Evolutionary conservation across 2,888 invertebrate species (phyloP).

Genomic region (Lasioglossum oenotherae): DNA sequence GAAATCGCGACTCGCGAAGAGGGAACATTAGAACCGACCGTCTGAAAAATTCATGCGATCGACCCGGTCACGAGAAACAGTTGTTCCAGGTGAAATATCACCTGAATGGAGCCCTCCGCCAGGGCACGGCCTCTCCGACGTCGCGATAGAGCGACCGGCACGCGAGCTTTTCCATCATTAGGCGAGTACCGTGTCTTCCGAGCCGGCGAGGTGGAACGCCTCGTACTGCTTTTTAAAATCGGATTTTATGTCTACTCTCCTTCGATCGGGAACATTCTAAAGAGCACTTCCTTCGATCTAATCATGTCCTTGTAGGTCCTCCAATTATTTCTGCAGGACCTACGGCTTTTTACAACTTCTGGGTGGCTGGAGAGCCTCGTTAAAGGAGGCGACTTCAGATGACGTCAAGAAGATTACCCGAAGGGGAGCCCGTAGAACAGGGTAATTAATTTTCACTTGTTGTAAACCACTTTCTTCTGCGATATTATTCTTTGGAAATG

Average conservation of each 20-base stretch:
- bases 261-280: neutral
- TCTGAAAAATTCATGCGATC: conserved; percentile 63
- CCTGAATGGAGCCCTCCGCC: neutral
- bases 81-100: conserved; percentile 57
- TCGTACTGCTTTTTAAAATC: neutral
- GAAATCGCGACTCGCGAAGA: neutral
- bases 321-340: neutral
- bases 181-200: neutral
- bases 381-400: neutral
- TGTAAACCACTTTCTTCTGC: neutral
- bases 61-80: conserved; percentile 53
- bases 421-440: neutral
- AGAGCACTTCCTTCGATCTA: neutral
- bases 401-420: neutral
- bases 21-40: conserved; percentile 25
- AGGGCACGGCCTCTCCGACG: neutral
- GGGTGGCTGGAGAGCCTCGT: neutral
- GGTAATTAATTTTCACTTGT: neutral
- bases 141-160: conserved; percentile 24
- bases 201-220: neutral
- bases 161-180: conserved; percentile 46
- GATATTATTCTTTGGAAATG: neutral
- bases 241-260: neutral
- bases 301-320: neutral
- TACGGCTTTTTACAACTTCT: neutral